phyloP scores from a whole-genome alignment of 2,113 vertebrate species.

The Tupaia chinensis region DNA sequence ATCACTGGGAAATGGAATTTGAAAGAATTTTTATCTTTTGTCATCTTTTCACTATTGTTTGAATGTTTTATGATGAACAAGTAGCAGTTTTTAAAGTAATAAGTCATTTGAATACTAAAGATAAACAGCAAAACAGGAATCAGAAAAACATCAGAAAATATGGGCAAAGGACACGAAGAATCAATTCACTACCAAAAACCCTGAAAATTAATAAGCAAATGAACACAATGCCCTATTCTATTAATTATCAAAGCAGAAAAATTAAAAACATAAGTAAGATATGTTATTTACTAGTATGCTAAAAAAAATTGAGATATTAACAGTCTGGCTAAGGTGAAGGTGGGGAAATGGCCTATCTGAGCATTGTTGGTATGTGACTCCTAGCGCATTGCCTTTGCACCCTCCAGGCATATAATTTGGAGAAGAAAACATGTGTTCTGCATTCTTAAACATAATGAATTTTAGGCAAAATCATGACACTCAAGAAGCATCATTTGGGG shows the following conservation, averaged over 20 bases:
- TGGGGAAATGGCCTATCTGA: background rate
- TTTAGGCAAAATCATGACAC: conserved; percentile 6
- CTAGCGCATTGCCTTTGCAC: background rate
- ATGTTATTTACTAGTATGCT: background rate
- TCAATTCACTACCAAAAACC: background rate
- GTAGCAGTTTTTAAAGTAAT: background rate
- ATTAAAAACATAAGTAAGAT: background rate
- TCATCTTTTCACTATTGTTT: background rate
- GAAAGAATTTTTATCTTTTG: background rate
- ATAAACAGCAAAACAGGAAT: conserved; percentile 20
- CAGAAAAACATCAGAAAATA: background rate
- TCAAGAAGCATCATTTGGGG: background rate
- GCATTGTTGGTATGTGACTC: background rate
- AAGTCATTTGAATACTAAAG: background rate
- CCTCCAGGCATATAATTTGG: background rate
- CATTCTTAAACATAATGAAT: conserved; percentile 10
- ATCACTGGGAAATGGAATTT: background rate
- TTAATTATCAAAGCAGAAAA: conserved; percentile 31
- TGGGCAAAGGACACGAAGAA: background rate
- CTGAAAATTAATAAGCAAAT: background rate
- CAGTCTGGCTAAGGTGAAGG: background rate
- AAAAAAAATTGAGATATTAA: conserved; percentile 9
- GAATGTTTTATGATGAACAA: background rate
- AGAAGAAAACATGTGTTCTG: background rate
- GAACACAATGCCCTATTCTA: background rate